Evolutionary conservation across 53 echinoderm and acorn worm species (phyloP), one percentile per base, ranked within the genome.

Genomic region (Echinometra lucunter): DNA sequence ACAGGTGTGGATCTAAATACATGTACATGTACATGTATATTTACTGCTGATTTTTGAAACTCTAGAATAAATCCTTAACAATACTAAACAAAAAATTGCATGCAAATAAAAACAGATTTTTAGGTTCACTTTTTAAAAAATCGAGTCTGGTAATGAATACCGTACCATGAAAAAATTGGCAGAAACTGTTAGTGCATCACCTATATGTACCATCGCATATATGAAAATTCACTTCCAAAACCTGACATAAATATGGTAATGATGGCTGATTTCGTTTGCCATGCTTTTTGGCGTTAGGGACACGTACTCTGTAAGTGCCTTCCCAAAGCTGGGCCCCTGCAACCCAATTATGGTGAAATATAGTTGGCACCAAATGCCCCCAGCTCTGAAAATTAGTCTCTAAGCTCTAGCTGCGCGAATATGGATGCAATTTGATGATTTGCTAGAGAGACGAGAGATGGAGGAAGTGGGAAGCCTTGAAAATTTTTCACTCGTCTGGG

Each of bases 311-410:
- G 27, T 83, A 49, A 83, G 85, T 47, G 47, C 47, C n/a, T 83
- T 83, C 85, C 85, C 85, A n/a, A 4, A 10, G 3, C n/a, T 1
- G 85, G 83, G 85, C 85, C 85, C 47, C 85, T 47, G 13, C 85
- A 83, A 83, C 45, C 47, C 85, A 83, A 83, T 83, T 83, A 83
- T 47, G 27, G 85, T 45, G 85, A 83, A 83, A 83, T 45, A 83
- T 83, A 27, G 85, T 49, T 49, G 85, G 85, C 85, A 83, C 85
- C 85, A 83, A 83, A 83, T 83, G 85, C 85, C 85, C 49, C 85
- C n/a, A 83, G 85, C 85, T 83, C 28, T 83, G 85, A n/a, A 83
- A 83, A 83, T 83, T 45, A 83, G 85, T 83, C 85, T 45, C 45
- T 83, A 83, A 83, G 85, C 85, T 30, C 85, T 19, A 25, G 85